Base-by-base conservation (phyloP, 2,888 invertebrate genomes). In the Toxonevra muliebris region DNA sequence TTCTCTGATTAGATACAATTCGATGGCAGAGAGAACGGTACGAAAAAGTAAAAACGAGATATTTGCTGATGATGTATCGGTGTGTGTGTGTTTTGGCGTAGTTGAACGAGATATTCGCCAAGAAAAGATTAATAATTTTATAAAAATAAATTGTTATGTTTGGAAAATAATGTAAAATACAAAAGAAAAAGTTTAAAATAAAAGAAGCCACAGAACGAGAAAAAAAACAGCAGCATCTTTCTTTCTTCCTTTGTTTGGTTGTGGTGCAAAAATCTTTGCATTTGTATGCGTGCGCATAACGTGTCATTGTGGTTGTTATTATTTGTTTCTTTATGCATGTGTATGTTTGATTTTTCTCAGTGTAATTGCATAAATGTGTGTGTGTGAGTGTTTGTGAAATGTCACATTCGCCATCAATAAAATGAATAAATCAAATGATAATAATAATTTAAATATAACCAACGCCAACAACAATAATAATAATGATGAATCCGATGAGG, bases 401-500 rank as follows among this genome's bases (percentile, higher is more conserved):
- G 15, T 15, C 50, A 42, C 42, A 19, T 19, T 61, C 9, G 11
- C 62, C 43, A 3, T 15, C 19, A 45, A 43, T 15, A 20, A 17
- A 11, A 74, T 71, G 71, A 79, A 78, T 74, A 74, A 77, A 77
- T 75, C 76, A 57, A 71, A 79, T 74, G 81, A 80, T 76, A 80
- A 80, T 73, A 74, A 79, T 64, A 73, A 75, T 74, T 69, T 75
- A 58, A 73, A 45, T 57, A 66, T 69, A 60, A 74, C 74, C 71
- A 76, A 71, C 67, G 73, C 66, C 61, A 71, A 67, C 58, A 72
- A 68, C 64, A 76, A 75, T 52, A 74, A 75, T 68, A 74, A 77
- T 69, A 78, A 76, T 71, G 82, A 79, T 71, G 84, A 84, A 42
- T 85, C 85, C 48, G 84, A 84, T 66, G 85, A 83, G 76, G 84